Evolutionary conservation across 2,797 vertebrate species (phyloP), one percentile per base, ranked within the genome.

Genomic region (Tympanoctomys barrerae): DNA sequence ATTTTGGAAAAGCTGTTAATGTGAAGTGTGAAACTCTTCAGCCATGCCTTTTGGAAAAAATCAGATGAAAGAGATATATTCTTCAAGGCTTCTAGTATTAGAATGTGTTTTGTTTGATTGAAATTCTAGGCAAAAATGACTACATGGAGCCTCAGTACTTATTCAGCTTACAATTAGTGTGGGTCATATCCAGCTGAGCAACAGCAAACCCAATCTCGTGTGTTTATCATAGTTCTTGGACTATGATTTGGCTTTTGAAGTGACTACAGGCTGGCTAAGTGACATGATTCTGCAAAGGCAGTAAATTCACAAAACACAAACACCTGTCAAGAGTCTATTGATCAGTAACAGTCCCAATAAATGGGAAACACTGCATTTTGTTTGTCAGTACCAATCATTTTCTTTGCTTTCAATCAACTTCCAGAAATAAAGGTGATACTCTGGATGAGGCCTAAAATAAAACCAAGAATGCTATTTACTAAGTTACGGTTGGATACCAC

Each of bases 231-330:
- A 21, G 83, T 89, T 96, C 66, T 93, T 80, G 85, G 26, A 87
- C 78, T 94, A 80, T 71, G 90, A 90, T 90, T 89, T 94, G 64
- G 54, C 92, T 95, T 94, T 92, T 96, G 57, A 97, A 94, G 85
- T 95, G 83, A 68, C 64, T 54, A 5, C 49, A 94, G 68, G 85
- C 5, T 86, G 62, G 61, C 71, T 89, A 49, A 96, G 93, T 93
- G 84, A 93, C 31, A 92, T 39, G 71, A 80, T 81, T 94, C 91
- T 95, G 57, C 75, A 90, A 94, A 93, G 86, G 66, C 96, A 82
- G 62, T 39, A 75, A 88, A 71, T 73, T 88, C 90, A 88, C 46
- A 71, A 90, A 94, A 95, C 46, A 96, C 70, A 90, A 83, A 87
- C 49, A 86, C 90, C 52, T 96, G 91, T 83, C 68, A 93, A 87